Evolutionary conservation across 2,888 invertebrate species (phyloP).

Genomic region (Diarsia brunnea): DNA sequence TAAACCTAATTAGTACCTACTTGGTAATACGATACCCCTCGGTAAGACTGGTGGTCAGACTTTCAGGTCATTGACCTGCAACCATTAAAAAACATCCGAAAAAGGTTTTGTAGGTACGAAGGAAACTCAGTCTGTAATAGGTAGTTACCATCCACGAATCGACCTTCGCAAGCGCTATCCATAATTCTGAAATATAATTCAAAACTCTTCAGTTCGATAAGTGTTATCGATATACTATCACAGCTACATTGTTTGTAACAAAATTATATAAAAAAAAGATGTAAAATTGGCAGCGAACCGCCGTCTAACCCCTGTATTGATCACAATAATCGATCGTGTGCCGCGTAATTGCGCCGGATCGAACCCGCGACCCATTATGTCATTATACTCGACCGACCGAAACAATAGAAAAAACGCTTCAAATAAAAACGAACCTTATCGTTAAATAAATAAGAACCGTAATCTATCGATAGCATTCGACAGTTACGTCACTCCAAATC

Average conservation of each 20-base stretch:
- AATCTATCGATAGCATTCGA: constrained; percentile 25
- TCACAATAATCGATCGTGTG: constrained; percentile 91
- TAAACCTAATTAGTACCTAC: not conserved
- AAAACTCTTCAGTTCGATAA: constrained; percentile 16
- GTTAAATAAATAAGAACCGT: constrained; percentile 30
- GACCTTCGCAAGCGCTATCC: not conserved
- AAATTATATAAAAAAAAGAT: constrained; percentile 86
- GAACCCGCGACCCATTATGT: constrained; percentile 89
- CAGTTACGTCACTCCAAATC: constrained; percentile 66
- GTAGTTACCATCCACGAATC: too few species aligned
- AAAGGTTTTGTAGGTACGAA: too few species aligned
- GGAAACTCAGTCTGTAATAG: too few species aligned
- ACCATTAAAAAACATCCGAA: not conserved
- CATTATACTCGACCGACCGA: constrained; percentile 89
- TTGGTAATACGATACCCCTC: not conserved
- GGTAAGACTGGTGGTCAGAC: not conserved
- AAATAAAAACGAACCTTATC: constrained; percentile 61
- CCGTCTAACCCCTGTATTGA: constrained; percentile 90
- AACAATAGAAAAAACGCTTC: constrained; percentile 78
- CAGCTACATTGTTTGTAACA: constrained; percentile 84
- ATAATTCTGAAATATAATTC: not conserved
- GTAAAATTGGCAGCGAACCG: constrained; percentile 90
- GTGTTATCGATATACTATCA: constrained; percentile 79
- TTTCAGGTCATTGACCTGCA: not conserved
- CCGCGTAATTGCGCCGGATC: constrained; percentile 89